A percentile compares a stretch with the other conserved stretches of the same genome.
These are phyloP conservation scores for Tetramorium parvispinum DNA, from an alignment of 1,140 invertebrate species.

Conservation along the genomic window DNA sequence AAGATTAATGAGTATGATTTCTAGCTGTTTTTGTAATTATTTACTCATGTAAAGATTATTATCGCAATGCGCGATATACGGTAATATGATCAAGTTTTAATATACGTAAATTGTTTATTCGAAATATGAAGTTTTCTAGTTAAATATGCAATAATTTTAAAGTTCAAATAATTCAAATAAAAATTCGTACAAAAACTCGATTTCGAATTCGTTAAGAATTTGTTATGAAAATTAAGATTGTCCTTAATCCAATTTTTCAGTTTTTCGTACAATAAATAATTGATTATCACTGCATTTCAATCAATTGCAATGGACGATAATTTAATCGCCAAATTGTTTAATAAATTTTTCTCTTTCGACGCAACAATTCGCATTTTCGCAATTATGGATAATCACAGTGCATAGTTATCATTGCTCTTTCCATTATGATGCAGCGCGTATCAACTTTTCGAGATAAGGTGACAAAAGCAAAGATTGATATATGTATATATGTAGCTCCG, in stretches of 20 bases:
- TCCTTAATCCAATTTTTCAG: not conserved
- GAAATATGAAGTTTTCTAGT: not conserved
- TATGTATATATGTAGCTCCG: too few species aligned
- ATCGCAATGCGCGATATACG: too few species aligned
- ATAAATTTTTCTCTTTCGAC: not conserved
- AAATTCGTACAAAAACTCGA: not conserved
- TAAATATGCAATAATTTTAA: not conserved
- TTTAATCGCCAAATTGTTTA: not conserved
- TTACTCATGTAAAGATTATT: not conserved
- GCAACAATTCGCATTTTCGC: not conserved
- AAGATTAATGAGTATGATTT: not conserved
- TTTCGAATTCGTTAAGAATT: not conserved
- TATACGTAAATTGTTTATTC: not conserved
- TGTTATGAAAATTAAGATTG: not conserved
- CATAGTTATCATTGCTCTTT: conserved; percentile 16
- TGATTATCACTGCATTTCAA: not conserved
- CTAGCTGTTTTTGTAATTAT: not conserved
- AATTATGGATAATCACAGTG: not conserved
- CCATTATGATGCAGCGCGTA: not conserved
- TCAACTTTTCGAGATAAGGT: conserved; percentile 10
- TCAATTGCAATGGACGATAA: not conserved
- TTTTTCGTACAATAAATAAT: not conserved
- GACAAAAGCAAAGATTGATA: conserved; percentile 6
- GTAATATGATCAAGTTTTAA: not conserved
- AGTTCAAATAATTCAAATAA: not conserved